Conservation (phyloP, 2,113 vertebrate genomes). For the Budorcas taxicolor region DNA sequence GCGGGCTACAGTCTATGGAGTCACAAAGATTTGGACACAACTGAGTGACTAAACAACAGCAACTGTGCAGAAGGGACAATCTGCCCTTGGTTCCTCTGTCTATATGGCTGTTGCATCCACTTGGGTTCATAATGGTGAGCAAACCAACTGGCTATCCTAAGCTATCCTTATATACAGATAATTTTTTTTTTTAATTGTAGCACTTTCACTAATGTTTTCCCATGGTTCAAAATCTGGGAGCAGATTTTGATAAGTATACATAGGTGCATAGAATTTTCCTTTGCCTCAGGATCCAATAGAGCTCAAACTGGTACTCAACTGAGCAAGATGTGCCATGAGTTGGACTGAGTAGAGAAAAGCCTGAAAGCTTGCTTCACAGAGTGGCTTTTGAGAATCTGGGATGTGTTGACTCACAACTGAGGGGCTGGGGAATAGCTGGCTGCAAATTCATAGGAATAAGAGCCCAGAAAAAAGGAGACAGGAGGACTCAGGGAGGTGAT, state of each 20-base stretch:
- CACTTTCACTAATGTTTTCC: background rate
- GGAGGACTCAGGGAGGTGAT: background rate
- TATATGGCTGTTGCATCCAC: rapidly evolving
- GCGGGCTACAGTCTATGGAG: background rate
- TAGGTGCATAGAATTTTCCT: background rate
- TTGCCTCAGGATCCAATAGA: background rate
- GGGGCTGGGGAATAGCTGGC: background rate
- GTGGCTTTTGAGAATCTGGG: background rate
- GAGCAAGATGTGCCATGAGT: background rate
- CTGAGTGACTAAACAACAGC: background rate
- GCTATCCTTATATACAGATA: background rate
- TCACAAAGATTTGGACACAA: background rate
- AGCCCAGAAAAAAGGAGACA: background rate
- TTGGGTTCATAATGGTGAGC: background rate
- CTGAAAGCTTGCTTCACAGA: background rate
- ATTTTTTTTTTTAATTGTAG: background rate
- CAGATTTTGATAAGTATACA: background rate
- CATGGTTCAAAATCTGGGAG: background rate
- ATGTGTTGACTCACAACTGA: background rate
- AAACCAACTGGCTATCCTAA: background rate
- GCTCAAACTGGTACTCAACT: background rate
- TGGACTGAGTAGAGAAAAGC: background rate
- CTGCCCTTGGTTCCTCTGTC: background rate
- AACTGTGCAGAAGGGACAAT: background rate
- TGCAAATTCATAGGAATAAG: background rate